Conservation (phyloP, 2,113 vertebrate species). For the Platysternon megacephalum region DNA sequence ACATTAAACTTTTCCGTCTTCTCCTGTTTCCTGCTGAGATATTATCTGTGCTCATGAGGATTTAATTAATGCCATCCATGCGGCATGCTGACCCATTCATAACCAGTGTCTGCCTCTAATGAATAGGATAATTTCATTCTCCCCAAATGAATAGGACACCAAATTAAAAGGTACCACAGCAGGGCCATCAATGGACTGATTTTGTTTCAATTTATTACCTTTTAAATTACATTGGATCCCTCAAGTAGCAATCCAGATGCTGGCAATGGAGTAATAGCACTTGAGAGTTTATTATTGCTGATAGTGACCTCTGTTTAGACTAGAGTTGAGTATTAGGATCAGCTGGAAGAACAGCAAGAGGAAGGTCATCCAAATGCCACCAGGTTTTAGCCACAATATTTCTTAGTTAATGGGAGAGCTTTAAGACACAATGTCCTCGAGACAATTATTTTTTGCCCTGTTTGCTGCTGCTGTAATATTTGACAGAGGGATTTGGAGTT, state of each 20-base stretch:
- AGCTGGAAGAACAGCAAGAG: slow-evolving; percentile 42
- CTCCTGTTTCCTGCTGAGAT: slow-evolving; percentile 63
- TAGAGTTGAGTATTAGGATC: slow-evolving; percentile 51
- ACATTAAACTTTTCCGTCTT: slow-evolving; percentile 64
- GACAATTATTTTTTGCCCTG: slow-evolving; percentile 1
- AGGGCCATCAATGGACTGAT: slow-evolving; percentile 56
- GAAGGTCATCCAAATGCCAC: slow-evolving; percentile 63
- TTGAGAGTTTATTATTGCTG: slow-evolving; percentile 49
- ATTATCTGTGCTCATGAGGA: slow-evolving; percentile 64
- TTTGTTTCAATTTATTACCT: slow-evolving; percentile 62
- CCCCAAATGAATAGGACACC: slow-evolving; percentile 67
- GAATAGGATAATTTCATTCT: slow-evolving; percentile 71
- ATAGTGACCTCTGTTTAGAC: slow-evolving; percentile 58
- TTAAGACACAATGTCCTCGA: slow-evolving; percentile 14
- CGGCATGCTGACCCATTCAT: slow-evolving; percentile 65
- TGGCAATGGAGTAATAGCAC: slow-evolving; percentile 42
- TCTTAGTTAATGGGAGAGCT: background rate
- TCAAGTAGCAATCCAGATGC: slow-evolving; percentile 49
- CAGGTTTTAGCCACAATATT: slow-evolving; percentile 35
- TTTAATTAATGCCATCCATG: slow-evolving; percentile 72
- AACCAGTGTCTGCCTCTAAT: slow-evolving; percentile 63
- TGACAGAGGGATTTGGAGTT: slow-evolving; percentile 12
- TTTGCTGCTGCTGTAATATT: slow-evolving; percentile 48
- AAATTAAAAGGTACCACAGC: slow-evolving; percentile 73
- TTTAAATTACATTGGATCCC: slow-evolving; percentile 57